phyloP scores from a whole-genome alignment of 2,113 vertebrate species.

The Balaeniceps rex region DNA sequence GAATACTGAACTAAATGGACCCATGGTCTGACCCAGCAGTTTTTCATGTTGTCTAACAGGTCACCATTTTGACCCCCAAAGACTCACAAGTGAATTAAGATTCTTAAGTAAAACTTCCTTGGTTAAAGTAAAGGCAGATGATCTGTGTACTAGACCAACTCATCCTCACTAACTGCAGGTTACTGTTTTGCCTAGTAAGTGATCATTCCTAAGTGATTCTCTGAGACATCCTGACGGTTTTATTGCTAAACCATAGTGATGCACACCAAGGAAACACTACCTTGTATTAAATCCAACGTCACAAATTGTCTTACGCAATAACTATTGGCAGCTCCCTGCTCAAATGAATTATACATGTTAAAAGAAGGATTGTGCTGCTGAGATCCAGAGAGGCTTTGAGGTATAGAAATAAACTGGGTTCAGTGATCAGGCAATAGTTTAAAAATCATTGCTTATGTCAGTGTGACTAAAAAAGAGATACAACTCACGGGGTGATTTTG shows the following conservation, averaged over 20 bases:
- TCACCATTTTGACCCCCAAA: background rate
- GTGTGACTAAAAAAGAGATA: background rate
- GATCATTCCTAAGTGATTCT: background rate
- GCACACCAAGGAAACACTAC: background rate
- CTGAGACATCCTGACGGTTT: background rate
- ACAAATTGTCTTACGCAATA: background rate
- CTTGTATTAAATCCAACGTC: background rate
- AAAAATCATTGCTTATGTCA: constrained; percentile 8
- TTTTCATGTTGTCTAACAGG: background rate
- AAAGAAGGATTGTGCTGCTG: background rate
- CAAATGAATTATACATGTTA: background rate
- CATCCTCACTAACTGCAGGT: background rate
- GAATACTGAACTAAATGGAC: background rate
- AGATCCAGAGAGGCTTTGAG: background rate
- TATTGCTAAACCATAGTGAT: background rate
- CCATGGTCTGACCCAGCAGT: background rate
- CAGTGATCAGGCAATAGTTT: background rate
- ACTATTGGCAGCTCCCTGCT: background rate
- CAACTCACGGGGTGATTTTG: background rate
- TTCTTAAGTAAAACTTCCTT: background rate
- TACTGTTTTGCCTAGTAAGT: background rate
- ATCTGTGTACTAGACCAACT: background rate
- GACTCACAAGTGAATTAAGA: background rate
- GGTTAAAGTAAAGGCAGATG: background rate
- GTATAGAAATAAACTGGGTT: background rate